Evolutionary conservation across 2,888 invertebrate species (phyloP), one percentile per base, ranked within the genome.

Genomic region (Steromphala cineraria): DNA sequence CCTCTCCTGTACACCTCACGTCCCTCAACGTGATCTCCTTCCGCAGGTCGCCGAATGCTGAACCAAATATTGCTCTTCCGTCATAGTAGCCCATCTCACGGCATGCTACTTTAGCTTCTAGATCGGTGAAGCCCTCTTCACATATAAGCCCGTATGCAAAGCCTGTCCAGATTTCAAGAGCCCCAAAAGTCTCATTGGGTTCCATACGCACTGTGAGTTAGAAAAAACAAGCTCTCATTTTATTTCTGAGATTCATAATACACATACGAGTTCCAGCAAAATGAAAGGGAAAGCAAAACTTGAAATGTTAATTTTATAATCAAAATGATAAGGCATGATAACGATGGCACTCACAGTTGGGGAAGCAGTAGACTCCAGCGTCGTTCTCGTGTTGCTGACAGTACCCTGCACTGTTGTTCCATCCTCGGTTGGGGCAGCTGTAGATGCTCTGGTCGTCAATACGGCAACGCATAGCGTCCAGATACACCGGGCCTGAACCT

Each of bases 71-170:
- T 0, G 90, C 86, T 24, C 86, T 82, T 4, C 91, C 91, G 74
- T 90, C 89, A 2, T 67, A 78, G 77, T 83, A 91, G 2, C 91
- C 91, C n/a, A 91, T 82, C 56, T 89, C 88, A 53, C 85, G 85
- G 78, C 92, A 92, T 0, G 89, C 90, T 13, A 81, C 81, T 13
- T 75, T 80, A 0, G 96, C 96, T n/a, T 96, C 95, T 56, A 94
- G 94, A 21, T 94, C 93, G 67, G 95, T 95, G 88, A 96, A 96
- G 87, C 96, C 95, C 87, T 96, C 96, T 87, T 96, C 96, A 90
- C 97, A 97, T 17, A 97, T 94, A 0, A 86, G 80, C 19, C 81
- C 78, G 77, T 89, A 88, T 0, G 74, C 17, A 21, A 82, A 82
- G 17, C 85, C 82, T 0, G 78, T 81, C 85, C 87, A 87, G 0